Percentiles rank a stretch among this genome's conserved stretches.
phyloP scores from a whole-genome alignment of 2,888 invertebrate genomes.

The Thecocarcelia acutangulata region DNA sequence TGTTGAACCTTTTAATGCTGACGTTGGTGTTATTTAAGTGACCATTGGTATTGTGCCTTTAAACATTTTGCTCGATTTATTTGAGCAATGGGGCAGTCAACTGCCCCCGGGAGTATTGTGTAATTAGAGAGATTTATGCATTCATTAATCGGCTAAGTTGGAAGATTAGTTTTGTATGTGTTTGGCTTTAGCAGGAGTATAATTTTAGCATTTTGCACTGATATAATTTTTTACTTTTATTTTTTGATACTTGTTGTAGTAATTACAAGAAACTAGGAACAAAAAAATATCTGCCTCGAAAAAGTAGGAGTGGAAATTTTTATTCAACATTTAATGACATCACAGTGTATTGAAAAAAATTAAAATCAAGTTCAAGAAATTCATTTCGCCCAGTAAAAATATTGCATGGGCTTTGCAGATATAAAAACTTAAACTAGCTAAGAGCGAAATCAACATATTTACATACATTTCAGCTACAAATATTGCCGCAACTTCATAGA shows the following conservation, averaged over 20 bases:
- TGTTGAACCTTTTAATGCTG: constrained; percentile 31
- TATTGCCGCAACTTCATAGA: too few relatives aligned
- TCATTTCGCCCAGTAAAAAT: too few relatives aligned
- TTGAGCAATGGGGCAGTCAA: constrained; percentile 59
- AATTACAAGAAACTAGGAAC: constrained; percentile 48
- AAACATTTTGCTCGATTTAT: constrained; percentile 59
- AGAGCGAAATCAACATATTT: too few relatives aligned
- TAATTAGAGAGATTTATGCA: constrained; percentile 74
- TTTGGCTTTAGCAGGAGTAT: constrained; percentile 60
- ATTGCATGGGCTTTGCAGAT: too few relatives aligned
- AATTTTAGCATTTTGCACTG: constrained; percentile 48
- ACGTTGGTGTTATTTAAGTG: constrained; percentile 13
- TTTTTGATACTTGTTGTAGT: constrained; percentile 38
- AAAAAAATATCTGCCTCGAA: constrained; percentile 40
- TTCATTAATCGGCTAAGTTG: constrained; percentile 74
- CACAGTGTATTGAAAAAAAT: constrained; percentile 25
- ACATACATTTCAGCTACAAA: too few relatives aligned
- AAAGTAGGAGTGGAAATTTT: constrained; percentile 40
- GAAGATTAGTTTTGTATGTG: constrained; percentile 71
- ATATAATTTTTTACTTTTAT: constrained; percentile 28
- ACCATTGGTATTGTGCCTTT: constrained; percentile 10
- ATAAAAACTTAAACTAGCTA: too few relatives aligned
- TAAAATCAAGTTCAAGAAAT: too few relatives aligned
- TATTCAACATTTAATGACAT: constrained; percentile 19
- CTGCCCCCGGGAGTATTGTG: constrained; percentile 65